Conservation (phyloP, 2,113 vertebrate genomes). For the Pimephales promelas region DNA sequence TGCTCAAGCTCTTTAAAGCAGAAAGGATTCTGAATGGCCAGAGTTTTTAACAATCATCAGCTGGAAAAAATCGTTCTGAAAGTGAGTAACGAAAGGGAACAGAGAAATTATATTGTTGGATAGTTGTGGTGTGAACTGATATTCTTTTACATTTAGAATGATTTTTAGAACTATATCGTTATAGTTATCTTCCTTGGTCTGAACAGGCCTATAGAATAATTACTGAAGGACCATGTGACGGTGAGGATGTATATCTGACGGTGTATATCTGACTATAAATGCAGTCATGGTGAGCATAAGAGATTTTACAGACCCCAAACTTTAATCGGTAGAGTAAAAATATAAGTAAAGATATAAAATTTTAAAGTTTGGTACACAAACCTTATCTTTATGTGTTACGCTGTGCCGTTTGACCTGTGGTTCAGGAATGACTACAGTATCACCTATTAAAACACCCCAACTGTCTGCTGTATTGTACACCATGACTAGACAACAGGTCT, state of each 20-base stretch:
- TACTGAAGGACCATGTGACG: background rate
- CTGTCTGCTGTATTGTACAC: slow-evolving; percentile 89
- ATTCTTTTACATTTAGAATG: too few species aligned
- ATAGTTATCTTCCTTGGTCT: too few species aligned
- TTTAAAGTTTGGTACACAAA: slow-evolving; percentile 59
- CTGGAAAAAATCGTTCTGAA: too few species aligned
- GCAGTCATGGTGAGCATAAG: background rate
- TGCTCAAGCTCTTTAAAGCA: too few species aligned
- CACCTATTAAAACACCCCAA: slow-evolving; percentile 90
- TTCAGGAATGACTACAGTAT: slow-evolving; percentile 88
- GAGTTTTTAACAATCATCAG: too few species aligned
- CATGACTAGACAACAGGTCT: slow-evolving; percentile 84
- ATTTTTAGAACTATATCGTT: too few species aligned
- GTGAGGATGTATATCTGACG: background rate
- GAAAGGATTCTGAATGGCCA: too few species aligned
- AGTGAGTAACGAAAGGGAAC: too few species aligned
- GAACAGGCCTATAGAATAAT: background rate
- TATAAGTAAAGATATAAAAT: background rate
- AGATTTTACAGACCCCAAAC: background rate
- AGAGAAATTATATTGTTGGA: too few species aligned
- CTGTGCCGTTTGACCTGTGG: slow-evolving; percentile 82
- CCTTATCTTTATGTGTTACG: slow-evolving; percentile 84
- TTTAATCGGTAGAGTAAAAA: background rate
- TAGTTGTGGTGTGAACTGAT: too few species aligned
- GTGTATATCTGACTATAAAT: too few species aligned